Percentiles rank a stretch among this genome's conserved stretches.
phyloP scores from a whole-genome alignment of 1,140 invertebrate species.

The Sminthurinus signatus region DNA sequence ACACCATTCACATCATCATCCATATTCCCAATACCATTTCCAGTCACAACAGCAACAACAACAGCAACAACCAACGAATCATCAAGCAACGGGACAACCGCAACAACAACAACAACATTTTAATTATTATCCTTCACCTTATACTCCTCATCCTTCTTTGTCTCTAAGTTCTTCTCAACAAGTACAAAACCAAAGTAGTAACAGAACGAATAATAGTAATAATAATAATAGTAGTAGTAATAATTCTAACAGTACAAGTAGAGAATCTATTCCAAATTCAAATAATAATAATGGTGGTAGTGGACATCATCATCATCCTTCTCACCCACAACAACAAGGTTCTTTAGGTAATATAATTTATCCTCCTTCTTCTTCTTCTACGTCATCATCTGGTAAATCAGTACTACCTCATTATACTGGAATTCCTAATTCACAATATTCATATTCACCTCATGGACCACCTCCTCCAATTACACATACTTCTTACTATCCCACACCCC shows the following conservation, averaged over 20 bases:
- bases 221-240: no score
- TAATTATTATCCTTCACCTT: constrained; percentile 10
- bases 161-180: constrained; percentile 2
- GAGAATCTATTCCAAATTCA: neutral
- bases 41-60: neutral
- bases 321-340: no score
- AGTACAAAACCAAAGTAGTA: constrained; percentile 7
- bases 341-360: no score
- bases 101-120: constrained; percentile 15
- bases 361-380: no score
- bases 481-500: no score
- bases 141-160: constrained; percentile 4
- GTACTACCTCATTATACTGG: no score
- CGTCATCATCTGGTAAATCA: no score
- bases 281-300: constrained; percentile 1
- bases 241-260: no score
- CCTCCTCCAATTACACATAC: neutral
- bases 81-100: neutral
- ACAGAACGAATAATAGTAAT: no score
- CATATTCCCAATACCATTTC: no score
- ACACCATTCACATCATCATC: constrained; percentile 28
- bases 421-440: no score
- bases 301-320: no score
- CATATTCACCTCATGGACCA: neutral
- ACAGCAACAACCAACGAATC: constrained; percentile 18